Base-by-base conservation (phyloP, 2,113 vertebrate species). In the Mirza zaza region DNA sequence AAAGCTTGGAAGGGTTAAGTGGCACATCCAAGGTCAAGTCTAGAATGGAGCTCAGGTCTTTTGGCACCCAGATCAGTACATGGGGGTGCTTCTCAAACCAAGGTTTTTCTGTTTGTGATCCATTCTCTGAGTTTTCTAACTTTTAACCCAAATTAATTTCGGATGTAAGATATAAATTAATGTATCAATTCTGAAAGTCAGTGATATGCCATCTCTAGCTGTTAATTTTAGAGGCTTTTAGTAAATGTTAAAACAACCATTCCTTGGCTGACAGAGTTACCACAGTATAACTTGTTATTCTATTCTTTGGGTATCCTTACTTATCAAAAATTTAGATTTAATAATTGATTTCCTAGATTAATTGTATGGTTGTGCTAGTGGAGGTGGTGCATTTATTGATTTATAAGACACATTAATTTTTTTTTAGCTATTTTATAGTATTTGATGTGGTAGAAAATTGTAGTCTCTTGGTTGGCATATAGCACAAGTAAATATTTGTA, bases 401-500 rank as follows among this genome's bases (percentile, higher is more conserved):
- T 91, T 94, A 42, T 67, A 36, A 71, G 39, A 85, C 55, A 67
- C 8, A 68, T 95, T 76, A 87, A 61, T 59, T 12, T 93, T 96
- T 86, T 91, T 67, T 18, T 68, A 52, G 0, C 67, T 96, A 0
- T 98, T 98, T 98, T 98, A 45, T 45, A 97, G 97, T 80, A 94
- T 97, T 95, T 98, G 97, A 94, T 98, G 96, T 94, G 98, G 97
- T 98, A 95, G 95, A 96, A 98, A 98, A 98, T 96, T 96, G 87
- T 84, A 81, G 68, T 48, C 52, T 96, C 93, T 45, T 97, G 97
- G 98, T 97, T 98, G 97, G 97, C 92, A 98, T 97, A 95, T 97
- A 87, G 91, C 97, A 98, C 94, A 95, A 97, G 91, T 93, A 97
- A 97, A 97, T 98, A 97, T 98, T 98, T 98, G 90, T 98, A 94